Evolutionary conservation across 2,888 invertebrate genomes (phyloP), one percentile per base, ranked within the genome.

Genomic region (Trissonchulus latispiculum): DNA sequence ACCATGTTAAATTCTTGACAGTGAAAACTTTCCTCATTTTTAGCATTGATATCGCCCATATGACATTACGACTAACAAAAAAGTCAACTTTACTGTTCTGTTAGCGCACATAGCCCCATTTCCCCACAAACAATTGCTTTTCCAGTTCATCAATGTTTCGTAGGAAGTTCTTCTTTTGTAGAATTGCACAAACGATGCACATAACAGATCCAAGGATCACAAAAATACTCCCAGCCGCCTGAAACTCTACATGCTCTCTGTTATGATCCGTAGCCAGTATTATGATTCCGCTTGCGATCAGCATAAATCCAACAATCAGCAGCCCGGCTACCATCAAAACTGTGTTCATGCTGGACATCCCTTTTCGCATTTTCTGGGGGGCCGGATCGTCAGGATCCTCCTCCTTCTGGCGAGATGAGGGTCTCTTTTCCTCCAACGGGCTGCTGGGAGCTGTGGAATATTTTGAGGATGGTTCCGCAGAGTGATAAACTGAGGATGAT

Each of bases 121-220:
- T 48, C 48, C 48, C 48, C 8, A 23, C 48, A 68, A 68, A 68
- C 8, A 68, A 36, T 33, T 68, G 32, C 36, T 68, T 68, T 68
- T 68, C 69, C 31, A 68, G 29, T 36, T 36, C 35, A 36, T 68
- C 69, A 68, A 28, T 78, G 78, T 31, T 36, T 67, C 23, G 36
- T 75, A 61, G 36, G 18, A 73, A 48, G 59, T 73, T 73, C 61
- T 73, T 73, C 36, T 61, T 62, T 59, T 73, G 73, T 31, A 73
- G 28, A 61, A 66, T 23, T 1, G 62, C 32, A 66, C 73, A 73
- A 3, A 72, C 35, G 32, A 73, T 3, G 32, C 18, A 36, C 32
- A 61, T 61, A 23, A 28, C 3, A n/a, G 31, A 33, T 3, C 71
- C 71, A 1, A 73, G 33, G 2, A 33, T 32, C 36, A 73, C 35